These are phyloP conservation scores for Phorcus lineatus DNA, from an alignment of 2,888 invertebrate species.

Conservation along the genomic window DNA sequence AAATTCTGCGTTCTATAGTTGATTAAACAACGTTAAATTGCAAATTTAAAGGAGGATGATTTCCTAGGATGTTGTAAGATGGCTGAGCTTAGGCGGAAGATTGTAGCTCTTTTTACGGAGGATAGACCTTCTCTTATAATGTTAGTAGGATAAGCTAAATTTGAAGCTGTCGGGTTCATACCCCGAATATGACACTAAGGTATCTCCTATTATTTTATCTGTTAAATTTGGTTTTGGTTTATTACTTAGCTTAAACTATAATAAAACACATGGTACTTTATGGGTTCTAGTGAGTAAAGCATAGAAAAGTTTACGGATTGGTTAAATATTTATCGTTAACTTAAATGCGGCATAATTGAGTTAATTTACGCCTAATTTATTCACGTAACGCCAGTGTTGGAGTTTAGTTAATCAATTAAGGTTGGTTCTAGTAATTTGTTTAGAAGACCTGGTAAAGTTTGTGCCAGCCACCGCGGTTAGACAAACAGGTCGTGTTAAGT, in stretches of 20 bases:
- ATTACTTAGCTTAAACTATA: background rate
- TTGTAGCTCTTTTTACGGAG: too few species aligned
- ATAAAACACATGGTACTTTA: constrained; percentile 23
- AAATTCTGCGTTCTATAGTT: constrained; percentile 13
- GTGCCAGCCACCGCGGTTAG: constrained; percentile 67
- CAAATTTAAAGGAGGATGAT: constrained; percentile 3
- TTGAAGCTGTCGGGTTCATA: constrained; percentile 32
- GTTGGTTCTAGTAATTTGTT: constrained; percentile 6
- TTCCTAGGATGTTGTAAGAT: background rate
- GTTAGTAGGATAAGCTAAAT: constrained; percentile 33
- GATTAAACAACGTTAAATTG: constrained; percentile 1
- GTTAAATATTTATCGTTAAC: background rate
- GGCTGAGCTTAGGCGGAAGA: background rate
- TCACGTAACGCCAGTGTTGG: constrained; percentile 25
- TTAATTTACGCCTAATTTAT: constrained; percentile 18
- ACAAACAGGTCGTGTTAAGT: constrained; percentile 45
- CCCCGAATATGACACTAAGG: constrained; percentile 18
- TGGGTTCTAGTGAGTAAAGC: background rate
- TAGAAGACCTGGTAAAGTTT: constrained; percentile 36
- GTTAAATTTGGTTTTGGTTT: constrained; percentile 28
- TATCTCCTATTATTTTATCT: background rate
- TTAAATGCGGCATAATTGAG: constrained; percentile 20
- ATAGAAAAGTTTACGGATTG: background rate
- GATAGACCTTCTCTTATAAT: too few species aligned
- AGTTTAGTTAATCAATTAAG: constrained; percentile 22